These are phyloP conservation scores for Chrysopa pallens DNA, from an alignment of 1,140 invertebrate genomes.

Conservation along the genomic window DNA sequence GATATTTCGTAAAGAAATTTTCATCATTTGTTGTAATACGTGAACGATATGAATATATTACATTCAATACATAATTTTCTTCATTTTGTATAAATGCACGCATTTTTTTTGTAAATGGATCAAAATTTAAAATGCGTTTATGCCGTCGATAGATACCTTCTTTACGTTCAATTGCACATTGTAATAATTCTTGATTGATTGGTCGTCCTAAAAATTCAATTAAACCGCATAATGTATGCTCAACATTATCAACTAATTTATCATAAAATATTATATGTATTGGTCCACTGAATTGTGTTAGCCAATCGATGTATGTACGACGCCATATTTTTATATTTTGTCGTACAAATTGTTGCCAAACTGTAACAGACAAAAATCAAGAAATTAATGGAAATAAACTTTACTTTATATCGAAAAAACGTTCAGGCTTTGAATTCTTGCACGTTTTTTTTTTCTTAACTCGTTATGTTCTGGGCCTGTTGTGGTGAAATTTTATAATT, in stretches of 20 bases:
- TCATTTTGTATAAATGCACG: conserved; percentile 27
- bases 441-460: too few species aligned
- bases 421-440: too few species aligned
- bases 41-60: conserved; percentile 13
- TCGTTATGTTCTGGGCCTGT: too few species aligned
- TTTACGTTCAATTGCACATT: conserved; percentile 36
- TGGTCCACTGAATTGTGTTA: conserved; percentile 45
- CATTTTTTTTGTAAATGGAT: conserved; percentile 45
- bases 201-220: conserved; percentile 40
- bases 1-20: too few species aligned
- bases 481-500: too few species aligned
- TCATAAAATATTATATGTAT: conserved; percentile 54
- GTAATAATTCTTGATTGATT: conserved; percentile 28
- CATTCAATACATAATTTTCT: conserved; percentile 26
- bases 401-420: too few species aligned
- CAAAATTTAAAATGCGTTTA: conserved; percentile 41
- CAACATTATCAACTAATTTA: conserved; percentile 39
- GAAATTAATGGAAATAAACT: too few species aligned
- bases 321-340: conserved; percentile 49
- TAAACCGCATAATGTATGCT: conserved; percentile 32
- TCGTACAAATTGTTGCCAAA: conserved; percentile 50
- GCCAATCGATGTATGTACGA: conserved; percentile 46
- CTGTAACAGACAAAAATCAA: conserved; percentile 23
- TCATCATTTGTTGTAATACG: too few species aligned
- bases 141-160: conserved; percentile 54